Evolutionary conservation across 2,797 vertebrate species (phyloP).

Genomic region (Otolemur crassicaudatus): DNA sequence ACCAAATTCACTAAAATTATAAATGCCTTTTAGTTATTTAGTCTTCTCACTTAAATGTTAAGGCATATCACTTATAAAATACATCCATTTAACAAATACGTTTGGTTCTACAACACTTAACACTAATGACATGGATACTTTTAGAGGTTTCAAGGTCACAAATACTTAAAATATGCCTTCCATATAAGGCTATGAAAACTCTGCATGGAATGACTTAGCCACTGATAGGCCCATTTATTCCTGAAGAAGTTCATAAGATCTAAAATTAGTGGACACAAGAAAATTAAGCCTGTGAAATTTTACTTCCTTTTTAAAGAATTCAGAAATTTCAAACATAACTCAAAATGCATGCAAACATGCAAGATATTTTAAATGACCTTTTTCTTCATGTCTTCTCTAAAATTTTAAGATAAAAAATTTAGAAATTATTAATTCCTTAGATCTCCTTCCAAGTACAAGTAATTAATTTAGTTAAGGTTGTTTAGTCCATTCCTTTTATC

Average conservation of each 20-base stretch:
- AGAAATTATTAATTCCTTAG: not conserved
- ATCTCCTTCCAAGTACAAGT: not conserved
- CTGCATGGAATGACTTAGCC: not conserved
- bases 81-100: not conserved
- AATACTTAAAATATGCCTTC: not conserved
- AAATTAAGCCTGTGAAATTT: not conserved
- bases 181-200: not conserved
- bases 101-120: not conserved
- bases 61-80: not conserved
- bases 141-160: not conserved
- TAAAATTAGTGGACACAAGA: not conserved
- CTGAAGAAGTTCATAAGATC: not conserved
- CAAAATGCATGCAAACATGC: not conserved
- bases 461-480: constrained; percentile 48
- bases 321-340: not conserved
- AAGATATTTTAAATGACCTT: not conserved
- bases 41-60: not conserved
- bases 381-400: not conserved
- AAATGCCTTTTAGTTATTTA: not conserved
- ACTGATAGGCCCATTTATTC: not conserved
- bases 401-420: not conserved
- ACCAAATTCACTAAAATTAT: not conserved
- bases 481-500: not conserved
- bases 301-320: constrained; percentile 25
- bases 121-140: not conserved